These are phyloP conservation scores for Drosophila seclusa DNA, from an alignment of 2,888 invertebrate species.

Conservation along the genomic window DNA sequence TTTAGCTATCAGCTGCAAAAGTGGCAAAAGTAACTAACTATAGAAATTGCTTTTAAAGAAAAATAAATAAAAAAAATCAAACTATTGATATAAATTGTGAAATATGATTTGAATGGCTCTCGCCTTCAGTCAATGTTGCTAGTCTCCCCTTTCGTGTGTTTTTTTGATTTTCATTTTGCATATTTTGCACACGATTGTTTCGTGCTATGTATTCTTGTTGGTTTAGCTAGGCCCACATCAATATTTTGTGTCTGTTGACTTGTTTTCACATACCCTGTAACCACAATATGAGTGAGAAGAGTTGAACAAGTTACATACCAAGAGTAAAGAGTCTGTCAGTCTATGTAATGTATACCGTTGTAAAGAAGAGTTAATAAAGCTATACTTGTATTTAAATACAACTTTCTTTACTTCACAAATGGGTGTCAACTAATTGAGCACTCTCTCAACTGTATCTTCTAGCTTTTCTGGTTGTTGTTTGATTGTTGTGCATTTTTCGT, in stretches of 20 bases:
- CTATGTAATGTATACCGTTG: not conserved
- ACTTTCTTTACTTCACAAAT: not conserved
- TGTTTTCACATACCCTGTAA: not conserved
- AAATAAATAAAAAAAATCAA: not conserved
- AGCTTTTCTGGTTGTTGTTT: not conserved
- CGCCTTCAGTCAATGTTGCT: conserved; percentile 8
- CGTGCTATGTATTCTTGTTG: conserved; percentile 23
- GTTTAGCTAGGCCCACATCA: conserved; percentile 1
- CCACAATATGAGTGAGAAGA: not conserved
- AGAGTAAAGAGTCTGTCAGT: not conserved
- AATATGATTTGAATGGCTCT: conserved; percentile 34
- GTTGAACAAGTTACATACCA: not conserved
- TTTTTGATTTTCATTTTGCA: conserved; percentile 44
- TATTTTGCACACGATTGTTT: conserved; percentile 36
- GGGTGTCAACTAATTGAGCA: not conserved
- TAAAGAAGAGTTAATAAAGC: not conserved
- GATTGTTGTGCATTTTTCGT: conserved; percentile 38
- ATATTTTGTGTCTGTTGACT: not conserved
- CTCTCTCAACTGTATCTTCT: not conserved
- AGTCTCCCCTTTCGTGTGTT: conserved; percentile 29
- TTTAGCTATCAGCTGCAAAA: conserved; percentile 23
- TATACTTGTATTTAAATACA: not conserved
- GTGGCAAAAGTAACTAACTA: conserved; percentile 5
- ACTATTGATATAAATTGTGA: conserved; percentile 45
- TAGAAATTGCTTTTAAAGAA: conserved; percentile 18